Percentiles rank a stretch among this genome's conserved stretches.
These are phyloP conservation scores for Macrotus californicus DNA, from an alignment of 2,113 vertebrate genomes.

Conservation along the genomic window DNA sequence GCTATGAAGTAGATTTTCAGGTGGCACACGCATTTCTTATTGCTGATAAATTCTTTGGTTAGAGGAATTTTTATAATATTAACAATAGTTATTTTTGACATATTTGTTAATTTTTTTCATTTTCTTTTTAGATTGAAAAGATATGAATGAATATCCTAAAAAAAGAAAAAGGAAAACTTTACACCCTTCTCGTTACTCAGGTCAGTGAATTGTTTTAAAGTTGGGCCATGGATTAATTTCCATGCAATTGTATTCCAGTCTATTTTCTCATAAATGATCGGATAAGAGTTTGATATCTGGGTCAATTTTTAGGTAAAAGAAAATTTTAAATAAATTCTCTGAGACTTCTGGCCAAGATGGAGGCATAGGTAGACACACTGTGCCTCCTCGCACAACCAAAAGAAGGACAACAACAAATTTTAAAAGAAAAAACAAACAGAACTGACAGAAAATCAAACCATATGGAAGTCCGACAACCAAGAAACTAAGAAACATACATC, in stretches of 20 bases:
- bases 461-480: too few relatives aligned
- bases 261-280: conserved; percentile 27
- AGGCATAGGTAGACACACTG: too few relatives aligned
- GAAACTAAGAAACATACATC: too few relatives aligned
- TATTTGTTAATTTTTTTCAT: conserved; percentile 26
- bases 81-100: background rate
- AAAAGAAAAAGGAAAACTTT: conserved; percentile 87
- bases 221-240: conserved; percentile 1
- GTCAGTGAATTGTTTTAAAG: conserved; percentile 67
- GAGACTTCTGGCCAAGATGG: too few relatives aligned
- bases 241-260: background rate
- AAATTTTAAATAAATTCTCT: conserved; percentile 20
- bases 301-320: background rate
- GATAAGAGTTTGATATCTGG: conserved; percentile 16
- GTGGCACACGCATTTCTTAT: background rate
- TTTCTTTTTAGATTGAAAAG: conserved; percentile 69
- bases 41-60: background rate
- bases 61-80: conserved; percentile 5
- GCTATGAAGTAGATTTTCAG: background rate
- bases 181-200: conserved; percentile 85
- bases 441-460: too few relatives aligned
- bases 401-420: too few relatives aligned
- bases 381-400: too few relatives aligned
- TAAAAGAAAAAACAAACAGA: too few relatives aligned
- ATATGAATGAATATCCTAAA: conserved; percentile 87